Base-by-base conservation (phyloP, 92 coral and sea anemone species). In the Plumapathes pennacea region DNA sequence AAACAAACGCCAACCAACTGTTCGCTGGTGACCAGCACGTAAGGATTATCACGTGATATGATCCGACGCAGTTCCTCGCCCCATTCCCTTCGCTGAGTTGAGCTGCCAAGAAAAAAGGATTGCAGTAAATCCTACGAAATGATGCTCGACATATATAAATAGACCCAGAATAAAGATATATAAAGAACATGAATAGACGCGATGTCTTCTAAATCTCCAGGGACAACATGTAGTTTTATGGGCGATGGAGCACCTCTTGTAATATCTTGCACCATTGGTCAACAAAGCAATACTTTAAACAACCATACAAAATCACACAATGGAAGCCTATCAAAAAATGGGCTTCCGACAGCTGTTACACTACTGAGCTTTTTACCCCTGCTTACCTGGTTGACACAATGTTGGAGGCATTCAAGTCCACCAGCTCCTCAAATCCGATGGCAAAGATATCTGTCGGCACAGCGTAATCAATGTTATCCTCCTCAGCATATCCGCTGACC, bases 361-460 rank as follows among this genome's bases (percentile, higher is more conserved):
- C 30, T 25, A 32, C 14, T 1, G 21, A 8, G 7, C 55, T 49
- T 10, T 29, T 4, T 10, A 43, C 25, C 20, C 5, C 31, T 34
- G 21, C 60, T 51, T 47, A 84, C 99, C 95, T 94, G 20, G 99
- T 94, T 4, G 99, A 94, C 14, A 94, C 82, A 19, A 94, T 94
- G 47, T 94, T 94, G 6, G 96, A 89, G 13, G 99, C 99, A 51
- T 89, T 94, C 62, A 94, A 76, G 49, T 94, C 99, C n/a, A 94
- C 99, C 46, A 94, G 69, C 51, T 94, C 99, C 50, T 94, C 99
- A 62, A 94, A 94, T 1, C 99, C 99, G 37, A 94, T 94, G n/a
- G 99, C 99, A 68, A 89, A 94, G 32, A 94, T 81, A 54, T 94
- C 99, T 4, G 99, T 84, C 6, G 94, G 96, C 20, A 57, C 58